Conservation (phyloP, 2,797 vertebrate species). For the Microcaecilia unicolor region DNA sequence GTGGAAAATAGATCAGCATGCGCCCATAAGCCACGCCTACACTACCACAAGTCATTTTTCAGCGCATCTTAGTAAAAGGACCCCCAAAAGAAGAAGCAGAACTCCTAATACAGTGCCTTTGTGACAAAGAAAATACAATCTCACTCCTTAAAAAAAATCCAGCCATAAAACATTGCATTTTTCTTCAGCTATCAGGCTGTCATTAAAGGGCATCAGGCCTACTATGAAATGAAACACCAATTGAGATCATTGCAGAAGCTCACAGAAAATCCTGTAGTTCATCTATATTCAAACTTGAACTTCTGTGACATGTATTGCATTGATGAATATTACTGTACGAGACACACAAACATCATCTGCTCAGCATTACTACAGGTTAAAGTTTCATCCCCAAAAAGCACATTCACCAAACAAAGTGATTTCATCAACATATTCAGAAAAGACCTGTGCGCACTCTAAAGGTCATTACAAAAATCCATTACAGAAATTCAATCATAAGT, state of each 20-base stretch:
- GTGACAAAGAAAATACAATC: too few species aligned
- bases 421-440: constrained; percentile 66
- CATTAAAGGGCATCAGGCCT: constrained; percentile 42
- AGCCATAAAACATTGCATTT: constrained; percentile 23
- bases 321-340: constrained; percentile 52
- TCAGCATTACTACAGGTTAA: constrained; percentile 47
- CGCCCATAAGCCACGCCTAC: too few species aligned
- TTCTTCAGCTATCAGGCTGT: constrained; percentile 22
- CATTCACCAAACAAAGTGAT: constrained; percentile 52
- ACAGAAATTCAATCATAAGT: too few species aligned
- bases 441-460: constrained; percentile 32
- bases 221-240: constrained; percentile 30
- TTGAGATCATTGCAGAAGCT: constrained; percentile 30
- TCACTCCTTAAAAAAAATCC: too few species aligned
- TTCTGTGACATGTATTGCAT: constrained; percentile 38
- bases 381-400: constrained; percentile 58
- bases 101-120: too few species aligned
- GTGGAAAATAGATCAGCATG: too few species aligned
- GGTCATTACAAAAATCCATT: constrained; percentile 44
- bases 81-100: too few species aligned
- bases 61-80: too few species aligned
- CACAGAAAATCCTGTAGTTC: constrained; percentile 39
- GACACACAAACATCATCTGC: constrained; percentile 61
- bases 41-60: too few species aligned
- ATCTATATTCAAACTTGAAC: constrained; percentile 67